phyloP scores from a whole-genome alignment of 2,888 invertebrate genomes.

The Leptinotarsa juncta region DNA sequence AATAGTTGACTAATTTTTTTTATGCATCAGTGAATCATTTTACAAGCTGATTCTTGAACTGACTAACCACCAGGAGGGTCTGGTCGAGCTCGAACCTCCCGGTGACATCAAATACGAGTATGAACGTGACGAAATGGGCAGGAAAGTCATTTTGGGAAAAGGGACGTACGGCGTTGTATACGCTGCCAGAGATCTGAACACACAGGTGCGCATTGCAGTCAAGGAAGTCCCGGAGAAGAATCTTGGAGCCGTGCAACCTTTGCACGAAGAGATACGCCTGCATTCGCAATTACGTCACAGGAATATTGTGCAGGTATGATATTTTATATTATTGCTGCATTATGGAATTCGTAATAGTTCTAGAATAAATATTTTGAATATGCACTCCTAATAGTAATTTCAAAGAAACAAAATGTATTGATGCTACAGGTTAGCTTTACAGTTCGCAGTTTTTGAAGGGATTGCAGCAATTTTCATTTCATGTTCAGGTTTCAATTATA shows the following conservation, averaged over 20 bases:
- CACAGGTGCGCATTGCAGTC: conserved; percentile 69
- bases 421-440: too few relatives aligned
- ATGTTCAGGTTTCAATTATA: too few relatives aligned
- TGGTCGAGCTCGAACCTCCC: conserved; percentile 60
- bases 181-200: conserved; percentile 92
- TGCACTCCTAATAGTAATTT: too few relatives aligned
- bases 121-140: conserved; percentile 90
- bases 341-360: too few relatives aligned
- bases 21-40: conserved; percentile 73
- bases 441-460: too few relatives aligned
- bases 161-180: conserved; percentile 97
- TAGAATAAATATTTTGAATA: too few relatives aligned
- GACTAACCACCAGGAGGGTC: conserved; percentile 86
- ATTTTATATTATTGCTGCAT: too few relatives aligned
- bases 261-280: conserved; percentile 97
- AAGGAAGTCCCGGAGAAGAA: conserved; percentile 94
- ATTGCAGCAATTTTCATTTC: too few relatives aligned
- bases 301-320: conserved; percentile 86
- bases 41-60: conserved; percentile 88
- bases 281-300: conserved; percentile 95
- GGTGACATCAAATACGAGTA: conserved; percentile 83
- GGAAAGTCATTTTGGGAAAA: conserved; percentile 87
- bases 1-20: background rate
- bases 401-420: too few relatives aligned
- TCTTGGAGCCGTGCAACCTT: conserved; percentile 94